Conservation (phyloP, 2,113 vertebrate genomes). For the Aleadryas rufinucha region DNA sequence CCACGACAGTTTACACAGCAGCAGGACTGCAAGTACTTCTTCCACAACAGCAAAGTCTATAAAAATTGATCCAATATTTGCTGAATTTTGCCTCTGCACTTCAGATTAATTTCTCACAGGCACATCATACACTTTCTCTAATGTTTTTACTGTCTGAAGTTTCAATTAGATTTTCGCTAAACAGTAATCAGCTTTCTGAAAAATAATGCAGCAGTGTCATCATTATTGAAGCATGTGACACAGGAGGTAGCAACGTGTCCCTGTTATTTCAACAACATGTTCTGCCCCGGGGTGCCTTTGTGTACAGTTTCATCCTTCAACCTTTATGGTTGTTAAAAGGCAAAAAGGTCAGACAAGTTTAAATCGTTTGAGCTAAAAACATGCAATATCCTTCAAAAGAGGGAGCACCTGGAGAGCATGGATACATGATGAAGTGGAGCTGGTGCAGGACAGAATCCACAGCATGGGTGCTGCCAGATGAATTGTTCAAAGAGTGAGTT, state of each 20-base stretch:
- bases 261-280: not conserved
- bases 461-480: not conserved
- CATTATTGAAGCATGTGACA: not conserved
- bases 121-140: not conserved
- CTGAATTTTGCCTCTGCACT: constrained; percentile 6
- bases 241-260: not conserved
- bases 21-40: not conserved
- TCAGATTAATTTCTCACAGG: constrained; percentile 35
- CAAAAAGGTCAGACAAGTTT: not conserved
- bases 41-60: not conserved
- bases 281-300: not conserved
- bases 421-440: not conserved
- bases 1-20: not conserved
- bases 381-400: not conserved
- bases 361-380: not conserved
- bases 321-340: not conserved
- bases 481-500: not conserved
- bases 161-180: not conserved
- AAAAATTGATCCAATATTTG: constrained; percentile 43
- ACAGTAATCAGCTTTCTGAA: constrained; percentile 17
- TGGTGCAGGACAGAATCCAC: not conserved
- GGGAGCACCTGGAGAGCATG: not conserved
- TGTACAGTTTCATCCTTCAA: not conserved
- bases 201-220: not conserved
- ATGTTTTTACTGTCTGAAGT: not conserved